Evolutionary conservation across 2,888 invertebrate genomes (phyloP).

Genomic region (Serrognathus titanus): DNA sequence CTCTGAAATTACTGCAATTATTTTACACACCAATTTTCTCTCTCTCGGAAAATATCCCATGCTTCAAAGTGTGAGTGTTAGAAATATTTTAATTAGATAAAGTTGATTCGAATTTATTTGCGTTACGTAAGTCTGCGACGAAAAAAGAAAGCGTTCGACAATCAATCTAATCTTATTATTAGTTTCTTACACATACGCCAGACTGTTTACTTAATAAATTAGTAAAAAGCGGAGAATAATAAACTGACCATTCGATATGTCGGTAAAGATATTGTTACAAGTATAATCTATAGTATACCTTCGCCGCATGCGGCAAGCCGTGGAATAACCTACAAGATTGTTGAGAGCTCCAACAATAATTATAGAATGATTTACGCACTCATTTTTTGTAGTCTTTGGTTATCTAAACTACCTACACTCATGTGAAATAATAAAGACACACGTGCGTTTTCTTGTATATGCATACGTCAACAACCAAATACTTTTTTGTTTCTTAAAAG

Average conservation of each 20-base stretch:
- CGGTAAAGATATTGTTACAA: slow-evolving; percentile 25
- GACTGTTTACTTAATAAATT: neutral
- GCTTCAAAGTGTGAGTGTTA: too few species aligned
- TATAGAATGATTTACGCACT: slow-evolving; percentile 27
- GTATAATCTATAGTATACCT: slow-evolving; percentile 22
- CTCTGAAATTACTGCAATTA: too few species aligned
- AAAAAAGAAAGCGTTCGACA: too few species aligned
- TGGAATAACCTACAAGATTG: slow-evolving; percentile 25
- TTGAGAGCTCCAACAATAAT: slow-evolving; percentile 26
- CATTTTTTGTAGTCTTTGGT: slow-evolving; percentile 18
- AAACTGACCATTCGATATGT: slow-evolving; percentile 21
- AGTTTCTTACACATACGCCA: neutral
- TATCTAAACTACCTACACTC: slow-evolving; percentile 17
- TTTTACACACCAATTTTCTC: too few species aligned
- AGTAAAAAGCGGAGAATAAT: slow-evolving; percentile 7
- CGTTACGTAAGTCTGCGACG: too few species aligned
- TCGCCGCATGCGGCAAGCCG: slow-evolving; percentile 19
- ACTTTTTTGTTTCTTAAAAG: too few species aligned
- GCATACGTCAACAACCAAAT: neutral
- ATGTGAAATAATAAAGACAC: slow-evolving; percentile 10
- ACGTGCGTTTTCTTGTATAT: neutral
- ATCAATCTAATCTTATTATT: neutral
- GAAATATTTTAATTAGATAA: too few species aligned
- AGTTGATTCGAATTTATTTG: too few species aligned
- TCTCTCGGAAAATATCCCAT: too few species aligned